These are phyloP conservation scores for Campaea margaritaria DNA, from an alignment of 2,888 invertebrate species.

Conservation along the genomic window DNA sequence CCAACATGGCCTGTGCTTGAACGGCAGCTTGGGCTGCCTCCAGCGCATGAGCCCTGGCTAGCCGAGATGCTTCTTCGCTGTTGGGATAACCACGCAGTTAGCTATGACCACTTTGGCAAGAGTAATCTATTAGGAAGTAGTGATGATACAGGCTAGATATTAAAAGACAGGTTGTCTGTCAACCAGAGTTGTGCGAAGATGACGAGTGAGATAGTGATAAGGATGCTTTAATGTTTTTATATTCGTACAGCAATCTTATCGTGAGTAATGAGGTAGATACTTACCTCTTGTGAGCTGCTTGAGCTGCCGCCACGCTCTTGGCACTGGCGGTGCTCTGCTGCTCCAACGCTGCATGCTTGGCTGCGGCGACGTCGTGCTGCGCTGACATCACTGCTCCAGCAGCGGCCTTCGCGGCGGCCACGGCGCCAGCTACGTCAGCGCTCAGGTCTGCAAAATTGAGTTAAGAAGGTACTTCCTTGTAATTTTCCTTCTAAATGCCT, in stretches of 20 bases:
- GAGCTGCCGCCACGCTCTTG: constrained; percentile 89
- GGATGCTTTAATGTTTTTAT: too few species aligned
- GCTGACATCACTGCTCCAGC: constrained; percentile 89
- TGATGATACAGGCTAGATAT: too few species aligned
- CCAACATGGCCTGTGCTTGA: constrained; percentile 88
- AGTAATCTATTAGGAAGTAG: too few species aligned
- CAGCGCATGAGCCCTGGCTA: constrained; percentile 88
- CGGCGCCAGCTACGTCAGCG: constrained; percentile 89
- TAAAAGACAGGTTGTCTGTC: too few species aligned
- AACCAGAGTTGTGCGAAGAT: too few species aligned
- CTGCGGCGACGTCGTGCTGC: constrained; percentile 89
- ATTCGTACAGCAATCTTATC: neutral
- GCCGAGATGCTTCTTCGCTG: constrained; percentile 88
- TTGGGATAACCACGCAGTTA: neutral
- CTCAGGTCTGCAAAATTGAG: constrained; percentile 73
- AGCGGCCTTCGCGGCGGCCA: constrained; percentile 90
- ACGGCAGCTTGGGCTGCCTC: constrained; percentile 88
- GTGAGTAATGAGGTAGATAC: neutral
- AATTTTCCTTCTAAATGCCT: too few species aligned
- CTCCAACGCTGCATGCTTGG: constrained; percentile 89
- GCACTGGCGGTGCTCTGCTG: constrained; percentile 90
- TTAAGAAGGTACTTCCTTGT: too few species aligned
- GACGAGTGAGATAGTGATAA: too few species aligned
- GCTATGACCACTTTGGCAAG: too few species aligned
- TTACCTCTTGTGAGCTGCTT: constrained; percentile 85